phyloP scores from a whole-genome alignment of 2,113 vertebrate species.

The Microcebus griseorufus region DNA sequence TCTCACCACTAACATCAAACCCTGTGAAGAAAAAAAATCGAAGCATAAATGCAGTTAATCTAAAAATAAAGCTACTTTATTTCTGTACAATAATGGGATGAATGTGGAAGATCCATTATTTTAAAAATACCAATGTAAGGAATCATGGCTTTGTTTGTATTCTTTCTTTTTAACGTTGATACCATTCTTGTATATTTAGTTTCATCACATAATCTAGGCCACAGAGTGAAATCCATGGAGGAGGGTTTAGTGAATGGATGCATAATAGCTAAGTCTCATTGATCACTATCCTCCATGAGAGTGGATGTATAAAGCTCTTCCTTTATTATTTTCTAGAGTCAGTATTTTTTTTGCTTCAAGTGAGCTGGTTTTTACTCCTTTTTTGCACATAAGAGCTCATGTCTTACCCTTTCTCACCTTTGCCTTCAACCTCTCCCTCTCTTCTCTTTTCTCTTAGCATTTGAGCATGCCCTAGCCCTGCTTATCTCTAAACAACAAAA shows the following conservation, averaged over 20 bases:
- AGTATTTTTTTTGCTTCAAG: background rate
- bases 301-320: accelerated
- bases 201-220: background rate
- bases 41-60: background rate
- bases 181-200: background rate
- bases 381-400: background rate
- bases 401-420: background rate
- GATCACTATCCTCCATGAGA: background rate
- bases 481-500: background rate
- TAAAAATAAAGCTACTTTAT: background rate
- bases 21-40: background rate
- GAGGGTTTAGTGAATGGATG: background rate
- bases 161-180: background rate
- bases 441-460: background rate
- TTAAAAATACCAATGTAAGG: background rate
- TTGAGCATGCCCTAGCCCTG: background rate
- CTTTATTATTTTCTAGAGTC: background rate
- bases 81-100: background rate
- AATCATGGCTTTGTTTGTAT: background rate
- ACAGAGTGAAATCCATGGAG: background rate
- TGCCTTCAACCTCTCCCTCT: background rate
- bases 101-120: background rate
- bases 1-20: background rate
- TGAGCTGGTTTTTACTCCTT: background rate
- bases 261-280: background rate